Evolutionary conservation across 2,888 invertebrate species (phyloP).

Genomic region (Steinernema scapterisci): DNA sequence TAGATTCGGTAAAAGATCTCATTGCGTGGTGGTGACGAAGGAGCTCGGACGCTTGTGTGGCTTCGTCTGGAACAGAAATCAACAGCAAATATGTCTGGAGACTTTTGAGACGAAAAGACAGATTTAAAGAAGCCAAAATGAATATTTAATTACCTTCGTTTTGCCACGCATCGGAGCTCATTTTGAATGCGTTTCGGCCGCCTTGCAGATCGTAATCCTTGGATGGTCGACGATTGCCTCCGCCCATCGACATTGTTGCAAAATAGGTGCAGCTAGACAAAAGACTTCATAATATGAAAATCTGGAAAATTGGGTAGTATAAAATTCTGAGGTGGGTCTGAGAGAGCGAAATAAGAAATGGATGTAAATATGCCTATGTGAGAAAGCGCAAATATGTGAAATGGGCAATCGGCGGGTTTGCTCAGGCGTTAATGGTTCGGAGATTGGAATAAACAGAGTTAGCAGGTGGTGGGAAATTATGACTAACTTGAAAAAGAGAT

Average conservation of each 20-base stretch:
- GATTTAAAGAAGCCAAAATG: neutral
- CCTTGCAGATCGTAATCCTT: constrained; percentile 49
- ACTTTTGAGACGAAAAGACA: too few relatives aligned
- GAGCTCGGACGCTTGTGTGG: constrained; percentile 9
- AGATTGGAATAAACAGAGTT: too few relatives aligned
- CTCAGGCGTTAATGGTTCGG: too few relatives aligned
- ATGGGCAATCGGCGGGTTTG: too few relatives aligned
- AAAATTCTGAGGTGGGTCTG: too few relatives aligned
- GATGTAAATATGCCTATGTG: too few relatives aligned
- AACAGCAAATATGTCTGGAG: too few relatives aligned
- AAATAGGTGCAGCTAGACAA: too few relatives aligned
- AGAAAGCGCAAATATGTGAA: too few relatives aligned
- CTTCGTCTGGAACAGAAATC: neutral
- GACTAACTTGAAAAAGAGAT: too few relatives aligned
- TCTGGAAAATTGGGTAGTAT: neutral
- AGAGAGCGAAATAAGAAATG: too few relatives aligned
- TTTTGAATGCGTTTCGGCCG: constrained; percentile 52
- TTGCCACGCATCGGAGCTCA: constrained; percentile 38
- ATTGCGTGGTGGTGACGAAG: constrained; percentile 56
- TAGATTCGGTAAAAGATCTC: constrained; percentile 65
- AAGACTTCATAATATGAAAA: neutral
- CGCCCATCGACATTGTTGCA: constrained; percentile 19
- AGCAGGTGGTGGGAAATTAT: too few relatives aligned
- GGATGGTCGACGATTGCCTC: constrained; percentile 30
- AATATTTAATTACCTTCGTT: constrained; percentile 4